Evolutionary conservation across 2,797 vertebrate genomes (phyloP), one percentile per base, ranked within the genome.

Genomic region (Buceros bicornis): DNA sequence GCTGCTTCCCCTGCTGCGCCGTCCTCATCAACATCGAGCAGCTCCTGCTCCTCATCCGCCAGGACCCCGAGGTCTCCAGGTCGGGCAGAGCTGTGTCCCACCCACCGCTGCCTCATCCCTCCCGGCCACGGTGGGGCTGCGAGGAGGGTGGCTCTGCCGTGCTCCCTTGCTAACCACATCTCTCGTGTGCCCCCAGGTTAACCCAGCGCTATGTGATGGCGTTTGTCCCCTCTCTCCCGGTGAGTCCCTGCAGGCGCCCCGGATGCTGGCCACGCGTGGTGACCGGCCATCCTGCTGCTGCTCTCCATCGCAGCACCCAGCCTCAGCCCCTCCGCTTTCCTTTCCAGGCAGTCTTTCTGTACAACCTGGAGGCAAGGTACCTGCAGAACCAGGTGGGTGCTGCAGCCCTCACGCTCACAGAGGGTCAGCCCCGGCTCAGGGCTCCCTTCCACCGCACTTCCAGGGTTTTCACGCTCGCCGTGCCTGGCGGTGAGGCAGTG

Each of bases 171-270:
- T 91, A 64, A 93, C 16, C 1, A 2, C 16, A 3, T 18, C 56
- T 24, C 21, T 73, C 43, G 40, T 66, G 26, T 65, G 19, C 78
- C 58, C 54, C 96, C 96, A 99, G 99, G 96, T 93, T 99, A 60
- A 98, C 99, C 22, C 98, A 99, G 58, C 92, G 98, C 16, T 99
- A 99, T 0, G 85, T 98, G 93, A 97, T 97, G 84, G 94, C 96
- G 0, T 99, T 98, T 95, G 95, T 99, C 60, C 99, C 99, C 14
- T 98, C 98, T 56, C 98, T 99, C 74, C 99, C 99, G 25, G 99
- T 99, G 91, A 99, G 99, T 98, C 42, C 33, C 35, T 4, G 2
- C 5, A 25, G 79, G 16, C 50, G 61, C 21, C 57, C 62, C 13
- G 51, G 6, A 0, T 73, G 67, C 50, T 85, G 48, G 50, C 58